Percentiles rank a stretch among this genome's conserved stretches.
These are phyloP conservation scores for Cecropterus lyciades DNA, from an alignment of 1,140 invertebrate genomes.

Conservation along the genomic window DNA sequence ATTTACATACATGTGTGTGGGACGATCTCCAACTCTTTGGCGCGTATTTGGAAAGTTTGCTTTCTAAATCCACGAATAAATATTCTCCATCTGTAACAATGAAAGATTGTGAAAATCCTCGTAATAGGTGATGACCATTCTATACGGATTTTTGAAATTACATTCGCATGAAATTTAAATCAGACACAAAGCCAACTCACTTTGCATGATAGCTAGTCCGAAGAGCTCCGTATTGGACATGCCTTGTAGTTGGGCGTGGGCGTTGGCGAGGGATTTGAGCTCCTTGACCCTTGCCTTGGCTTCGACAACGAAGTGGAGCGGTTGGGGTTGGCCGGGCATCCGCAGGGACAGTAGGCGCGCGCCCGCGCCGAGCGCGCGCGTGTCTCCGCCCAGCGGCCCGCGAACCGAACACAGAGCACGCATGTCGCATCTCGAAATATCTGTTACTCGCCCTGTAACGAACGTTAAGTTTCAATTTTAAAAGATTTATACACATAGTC, in stretches of 20 bases:
- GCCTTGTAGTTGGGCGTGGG: conserved; percentile 85
- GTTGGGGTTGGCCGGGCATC: conserved; percentile 74
- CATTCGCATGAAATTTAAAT: background rate
- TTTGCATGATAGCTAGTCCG: conserved; percentile 87
- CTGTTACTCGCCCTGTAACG: conserved; percentile 76
- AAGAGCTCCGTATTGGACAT: conserved; percentile 89
- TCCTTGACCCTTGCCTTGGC: conserved; percentile 88
- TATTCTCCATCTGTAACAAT: conserved; percentile 95
- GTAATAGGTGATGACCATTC: no score
- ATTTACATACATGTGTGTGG: conserved; percentile 92
- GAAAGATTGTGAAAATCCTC: conserved; percentile 15
- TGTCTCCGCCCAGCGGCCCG: conserved; percentile 79
- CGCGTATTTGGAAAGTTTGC: conserved; percentile 97
- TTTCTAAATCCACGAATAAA: conserved; percentile 96
- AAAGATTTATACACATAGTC: no score
- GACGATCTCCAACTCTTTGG: conserved; percentile 97
- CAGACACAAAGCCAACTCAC: conserved; percentile 69
- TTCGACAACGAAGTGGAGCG: conserved; percentile 85
- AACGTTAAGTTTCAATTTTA: background rate
- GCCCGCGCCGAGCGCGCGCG: conserved; percentile 73
- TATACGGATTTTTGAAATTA: background rate
- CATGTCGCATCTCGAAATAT: conserved; percentile 84
- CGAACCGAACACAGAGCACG: conserved; percentile 85
- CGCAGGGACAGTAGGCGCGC: conserved; percentile 76
- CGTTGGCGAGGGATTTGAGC: conserved; percentile 86